Conservation (phyloP, 2,113 vertebrate species). For the Menidia beryllina region DNA sequence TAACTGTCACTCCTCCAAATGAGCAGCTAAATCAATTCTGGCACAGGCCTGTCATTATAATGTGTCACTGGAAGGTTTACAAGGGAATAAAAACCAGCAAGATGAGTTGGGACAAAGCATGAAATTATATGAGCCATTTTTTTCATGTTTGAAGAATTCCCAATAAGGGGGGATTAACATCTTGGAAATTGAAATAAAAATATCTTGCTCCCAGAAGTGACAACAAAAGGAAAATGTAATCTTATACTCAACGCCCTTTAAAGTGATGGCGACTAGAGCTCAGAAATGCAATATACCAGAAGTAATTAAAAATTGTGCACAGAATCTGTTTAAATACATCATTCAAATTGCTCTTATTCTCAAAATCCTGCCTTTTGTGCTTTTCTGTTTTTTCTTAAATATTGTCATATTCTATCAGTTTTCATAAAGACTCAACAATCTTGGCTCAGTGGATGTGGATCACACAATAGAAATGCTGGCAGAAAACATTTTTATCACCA, state of each 20-base stretch:
- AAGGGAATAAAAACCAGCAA: conserved; percentile 61
- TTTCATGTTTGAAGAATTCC: conserved; percentile 12
- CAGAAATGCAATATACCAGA: conserved; percentile 38
- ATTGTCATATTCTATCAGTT: too few relatives aligned
- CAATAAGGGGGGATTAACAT: background rate
- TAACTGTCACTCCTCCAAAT: conserved; percentile 78
- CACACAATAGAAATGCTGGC: too few relatives aligned
- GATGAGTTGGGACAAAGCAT: conserved; percentile 67
- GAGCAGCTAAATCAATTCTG: conserved; percentile 82
- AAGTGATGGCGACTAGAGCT: conserved; percentile 5
- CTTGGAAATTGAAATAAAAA: conserved; percentile 7
- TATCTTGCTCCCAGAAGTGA: background rate
- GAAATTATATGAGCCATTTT: conserved; percentile 57
- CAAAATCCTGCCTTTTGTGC: too few relatives aligned
- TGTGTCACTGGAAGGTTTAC: conserved; percentile 71
- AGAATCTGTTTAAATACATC: conserved; percentile 17
- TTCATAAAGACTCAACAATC: too few relatives aligned
- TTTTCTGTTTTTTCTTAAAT: too few relatives aligned
- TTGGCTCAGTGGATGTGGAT: too few relatives aligned
- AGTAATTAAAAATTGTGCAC: conserved; percentile 36
- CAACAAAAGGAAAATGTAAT: background rate
- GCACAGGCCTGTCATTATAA: conserved; percentile 69
- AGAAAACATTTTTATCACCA: too few relatives aligned
- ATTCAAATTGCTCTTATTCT: too few relatives aligned
- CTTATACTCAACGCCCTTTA: conserved; percentile 4